These are phyloP conservation scores for Acholoe squamosa DNA, from an alignment of 2,888 invertebrate species.

Conservation along the genomic window DNA sequence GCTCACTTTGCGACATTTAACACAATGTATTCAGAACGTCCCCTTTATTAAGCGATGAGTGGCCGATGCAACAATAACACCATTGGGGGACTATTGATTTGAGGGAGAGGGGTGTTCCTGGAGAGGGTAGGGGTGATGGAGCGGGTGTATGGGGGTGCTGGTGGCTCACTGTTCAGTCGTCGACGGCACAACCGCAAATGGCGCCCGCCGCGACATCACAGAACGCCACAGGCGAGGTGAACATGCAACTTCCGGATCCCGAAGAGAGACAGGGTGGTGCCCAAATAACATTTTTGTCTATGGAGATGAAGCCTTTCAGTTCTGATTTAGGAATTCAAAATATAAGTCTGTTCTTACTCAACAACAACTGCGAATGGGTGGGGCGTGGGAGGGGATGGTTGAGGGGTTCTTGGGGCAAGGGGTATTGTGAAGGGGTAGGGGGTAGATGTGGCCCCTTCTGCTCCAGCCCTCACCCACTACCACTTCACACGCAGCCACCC, in stretches of 20 bases:
- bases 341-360: neutral
- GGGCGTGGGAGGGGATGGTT: neutral
- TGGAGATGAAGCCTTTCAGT: neutral
- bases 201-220: conserved; percentile 43
- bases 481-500: conserved; percentile 1
- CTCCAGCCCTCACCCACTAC: neutral
- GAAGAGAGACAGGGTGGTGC: neutral
- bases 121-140: neutral
- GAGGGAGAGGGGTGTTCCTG: conserved; percentile 38
- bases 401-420: conserved; percentile 2
- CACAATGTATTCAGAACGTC: conserved; percentile 49
- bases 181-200: conserved; percentile 3
- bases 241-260: conserved; percentile 28
- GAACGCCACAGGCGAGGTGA: neutral
- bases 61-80: conserved; percentile 51
- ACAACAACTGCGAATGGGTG: neutral
- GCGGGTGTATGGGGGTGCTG: neutral
- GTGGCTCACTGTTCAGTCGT: conserved; percentile 12
- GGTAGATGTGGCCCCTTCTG: neutral
- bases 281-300: neutral
- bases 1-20: conserved; percentile 58
- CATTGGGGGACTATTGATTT: conserved; percentile 37
- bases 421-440: conserved; percentile 5
- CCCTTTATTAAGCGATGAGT: conserved; percentile 56
- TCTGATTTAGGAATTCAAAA: neutral